Conservation (phyloP, 2,797 vertebrate genomes). For the Semaprochilodus insignis region DNA sequence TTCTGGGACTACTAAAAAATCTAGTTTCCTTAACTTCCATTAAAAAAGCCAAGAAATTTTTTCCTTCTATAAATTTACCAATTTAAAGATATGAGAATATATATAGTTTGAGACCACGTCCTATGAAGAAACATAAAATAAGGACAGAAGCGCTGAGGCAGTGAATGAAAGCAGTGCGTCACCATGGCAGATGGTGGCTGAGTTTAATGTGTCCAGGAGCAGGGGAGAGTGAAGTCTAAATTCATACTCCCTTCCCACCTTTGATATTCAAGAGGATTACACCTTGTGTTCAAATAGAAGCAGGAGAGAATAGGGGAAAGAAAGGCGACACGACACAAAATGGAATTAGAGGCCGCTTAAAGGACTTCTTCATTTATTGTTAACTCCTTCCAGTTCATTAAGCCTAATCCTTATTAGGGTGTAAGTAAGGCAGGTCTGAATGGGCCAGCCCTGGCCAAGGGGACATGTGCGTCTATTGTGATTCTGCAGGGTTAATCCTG, state of each 20-base stretch:
- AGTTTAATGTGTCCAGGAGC: slow-evolving; percentile 80
- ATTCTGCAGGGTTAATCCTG: slow-evolving; percentile 85
- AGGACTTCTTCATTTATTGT: slow-evolving; percentile 91
- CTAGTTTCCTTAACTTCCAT: too few relatives aligned
- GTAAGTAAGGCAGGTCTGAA: slow-evolving; percentile 90
- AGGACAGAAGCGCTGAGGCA: slow-evolving; percentile 28
- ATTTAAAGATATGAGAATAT: too few relatives aligned
- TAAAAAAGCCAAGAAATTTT: too few relatives aligned
- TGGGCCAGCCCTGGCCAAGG: slow-evolving; percentile 77
- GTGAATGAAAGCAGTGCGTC: slow-evolving; percentile 57
- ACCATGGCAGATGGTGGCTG: slow-evolving; percentile 83
- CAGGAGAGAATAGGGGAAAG: slow-evolving; percentile 70
- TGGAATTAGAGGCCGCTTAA: slow-evolving; percentile 90
- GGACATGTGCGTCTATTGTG: slow-evolving; percentile 93
- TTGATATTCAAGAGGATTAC: slow-evolving; percentile 99
- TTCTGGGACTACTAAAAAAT: too few relatives aligned
- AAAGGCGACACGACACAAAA: slow-evolving; percentile 84
- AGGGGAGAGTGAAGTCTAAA: slow-evolving; percentile 88
- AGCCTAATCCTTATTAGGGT: slow-evolving; percentile 91
- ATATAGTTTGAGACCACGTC: background rate
- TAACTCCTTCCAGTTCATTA: slow-evolving; percentile 99
- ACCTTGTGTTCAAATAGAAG: slow-evolving; percentile 91
- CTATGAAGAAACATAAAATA: background rate
- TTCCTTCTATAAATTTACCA: too few relatives aligned
- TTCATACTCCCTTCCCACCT: slow-evolving; percentile 94